These are phyloP conservation scores for Leptobrachium leishanense DNA, from an alignment of 2,113 vertebrate species.

Conservation along the genomic window DNA sequence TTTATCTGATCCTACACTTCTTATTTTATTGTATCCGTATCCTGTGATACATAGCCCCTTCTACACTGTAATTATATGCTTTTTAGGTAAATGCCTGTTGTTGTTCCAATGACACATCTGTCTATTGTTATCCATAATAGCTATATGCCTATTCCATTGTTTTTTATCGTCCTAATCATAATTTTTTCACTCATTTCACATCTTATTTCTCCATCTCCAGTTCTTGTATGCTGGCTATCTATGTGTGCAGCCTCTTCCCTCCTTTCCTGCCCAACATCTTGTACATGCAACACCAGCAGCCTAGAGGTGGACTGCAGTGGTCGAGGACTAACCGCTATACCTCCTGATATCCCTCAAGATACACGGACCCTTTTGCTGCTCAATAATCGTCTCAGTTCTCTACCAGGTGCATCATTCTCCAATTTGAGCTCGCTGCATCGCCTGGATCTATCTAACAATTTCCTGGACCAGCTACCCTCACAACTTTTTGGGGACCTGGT, in stretches of 20 bases:
- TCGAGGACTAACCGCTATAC: conserved; percentile 81
- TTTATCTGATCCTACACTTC: too few relatives aligned
- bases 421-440: conserved; percentile 89
- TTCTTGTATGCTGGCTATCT: conserved; percentile 78
- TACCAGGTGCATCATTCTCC: conserved; percentile 81
- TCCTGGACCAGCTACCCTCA: conserved; percentile 88
- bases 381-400: conserved; percentile 88
- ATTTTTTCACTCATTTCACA: not conserved
- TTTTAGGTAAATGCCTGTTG: too few relatives aligned
- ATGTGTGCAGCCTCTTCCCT: conserved; percentile 66
- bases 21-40: too few relatives aligned
- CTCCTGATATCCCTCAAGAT: conserved; percentile 79
- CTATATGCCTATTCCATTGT: too few relatives aligned
- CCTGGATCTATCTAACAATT: conserved; percentile 96
- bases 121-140: too few relatives aligned
- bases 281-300: conserved; percentile 79
- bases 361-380: conserved; percentile 86
- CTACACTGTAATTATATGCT: too few relatives aligned
- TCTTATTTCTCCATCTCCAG: conserved; percentile 64
- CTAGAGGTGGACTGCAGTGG: conserved; percentile 88
- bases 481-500: conserved; percentile 83
- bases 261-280: conserved; percentile 81
- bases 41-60: too few relatives aligned
- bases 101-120: too few relatives aligned
- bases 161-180: too few relatives aligned